Evolutionary conservation across 2,113 vertebrate species (phyloP), one percentile per base, ranked within the genome.

Genomic region (Melanerpes aurifrons): DNA sequence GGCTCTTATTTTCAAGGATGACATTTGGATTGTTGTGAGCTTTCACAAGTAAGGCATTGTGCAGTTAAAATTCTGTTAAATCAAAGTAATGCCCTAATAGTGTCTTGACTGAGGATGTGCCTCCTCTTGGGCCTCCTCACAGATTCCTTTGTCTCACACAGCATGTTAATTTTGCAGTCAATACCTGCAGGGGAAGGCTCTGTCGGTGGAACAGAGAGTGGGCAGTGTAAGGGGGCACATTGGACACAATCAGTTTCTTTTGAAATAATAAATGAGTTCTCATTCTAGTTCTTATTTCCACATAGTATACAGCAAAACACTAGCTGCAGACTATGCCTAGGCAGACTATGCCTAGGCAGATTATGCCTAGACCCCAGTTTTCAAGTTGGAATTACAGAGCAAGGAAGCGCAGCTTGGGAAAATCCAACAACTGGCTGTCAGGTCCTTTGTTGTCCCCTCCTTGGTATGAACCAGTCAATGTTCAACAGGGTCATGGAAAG

Each of bases 1-100:
- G 54, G n/a, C 67, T 94, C 59, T 61, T 72, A 90, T 93, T 90
- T 95, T 88, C 90, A 87, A 56, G 71, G 15, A 72, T 24, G 81
- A n/a, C 53, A 58, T 83, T 77, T 87, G 26, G 25, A n/a, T 82
- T 63, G n/a, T 70, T 76, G 15, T 54, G 54, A 74, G 54, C 26
- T 86, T 87, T 64, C 32, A 69, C 43, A 90, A 88, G 54, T 73
- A 92, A 70, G 89, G 26, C 75, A 78, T 6, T 47, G n/a, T 28
- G 54, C 85, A 91, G n/a, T 86, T 92, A 59, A 66, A 58, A 53
- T 91, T 76, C 59, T 48, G 10, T 80, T 91, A 85, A 45, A 87
- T 28, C 19, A 47, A 80, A 67, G 3, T 63, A 90, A 68, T 76
- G 31, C 22, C 54, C 28, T 54, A 19, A 66, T 61, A 82, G 21